Percentiles rank a stretch among this genome's conserved stretches.
Evolutionary conservation across 2,888 invertebrate genomes (phyloP).

Genomic region (Dascillus cervinus): DNA sequence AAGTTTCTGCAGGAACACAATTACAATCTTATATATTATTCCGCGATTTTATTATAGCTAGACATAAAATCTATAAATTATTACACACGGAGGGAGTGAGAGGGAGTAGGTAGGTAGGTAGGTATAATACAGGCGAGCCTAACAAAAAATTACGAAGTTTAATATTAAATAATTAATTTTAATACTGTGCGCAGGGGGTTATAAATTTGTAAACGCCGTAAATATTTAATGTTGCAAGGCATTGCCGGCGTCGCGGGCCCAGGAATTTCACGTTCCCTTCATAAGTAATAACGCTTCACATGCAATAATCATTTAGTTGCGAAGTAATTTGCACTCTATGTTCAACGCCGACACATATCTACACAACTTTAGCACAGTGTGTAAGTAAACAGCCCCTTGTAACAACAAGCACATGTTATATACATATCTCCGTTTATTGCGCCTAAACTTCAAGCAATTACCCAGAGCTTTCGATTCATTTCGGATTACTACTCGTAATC

Average conservation of each 20-base stretch:
- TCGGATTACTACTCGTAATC: too few species aligned
- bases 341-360: constrained; percentile 22
- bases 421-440: constrained; percentile 30
- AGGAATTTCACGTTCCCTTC: constrained; percentile 37
- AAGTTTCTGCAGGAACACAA: constrained; percentile 29
- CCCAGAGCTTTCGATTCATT: constrained; percentile 12
- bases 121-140: constrained; percentile 30
- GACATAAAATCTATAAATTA: constrained; percentile 31
- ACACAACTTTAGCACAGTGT: too few species aligned
- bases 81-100: too few species aligned
- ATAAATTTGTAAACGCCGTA: constrained; percentile 39
- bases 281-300: constrained; percentile 36
- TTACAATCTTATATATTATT: constrained; percentile 33
- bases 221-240: constrained; percentile 39
- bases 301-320: constrained; percentile 40
- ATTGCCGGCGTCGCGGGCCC: constrained; percentile 29
- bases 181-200: constrained; percentile 46
- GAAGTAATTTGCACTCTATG: constrained; percentile 36
- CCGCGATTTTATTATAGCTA: constrained; percentile 33
- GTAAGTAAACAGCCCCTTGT: constrained; percentile 34
- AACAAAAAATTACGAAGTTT: constrained; percentile 50
- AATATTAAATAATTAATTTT: constrained; percentile 55
- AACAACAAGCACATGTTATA: constrained; percentile 32
- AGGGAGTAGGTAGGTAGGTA: too few species aligned
- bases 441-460: constrained; percentile 27